Base-by-base conservation (phyloP, 2,797 vertebrate genomes). In the Eupleurogrammus muticus region DNA sequence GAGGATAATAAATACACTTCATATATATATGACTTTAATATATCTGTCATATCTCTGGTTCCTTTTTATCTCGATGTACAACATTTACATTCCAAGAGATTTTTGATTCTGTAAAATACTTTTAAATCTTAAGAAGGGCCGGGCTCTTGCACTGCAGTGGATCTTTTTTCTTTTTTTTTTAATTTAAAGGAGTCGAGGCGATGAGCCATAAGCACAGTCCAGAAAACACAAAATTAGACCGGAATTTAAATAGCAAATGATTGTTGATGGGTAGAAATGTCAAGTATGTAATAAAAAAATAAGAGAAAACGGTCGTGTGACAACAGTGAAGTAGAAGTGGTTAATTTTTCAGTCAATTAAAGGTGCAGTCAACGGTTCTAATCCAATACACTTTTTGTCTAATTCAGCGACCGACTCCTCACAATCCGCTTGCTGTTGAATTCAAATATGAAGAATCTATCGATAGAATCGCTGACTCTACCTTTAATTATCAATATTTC, bases 241-340 rank as follows among this genome's bases (percentile, higher is more conserved):
- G 51, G 47, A 80, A 74, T 80, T 70, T 75, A 36, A 38, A 23
- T 40, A 50, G 20, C 47, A 65, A 80, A 75, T 78, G 63, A 72
- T 63, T 34, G 34, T 53, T 67, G 48, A 62, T 58, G n/a, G 35
- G 54, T 79, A 65, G 47, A 65, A 73, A 73, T 69, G 60, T 81
- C 65, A 77, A 73, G 66, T 80, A 53, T 68, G 19, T 64, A 35
- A 56, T 66, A 51, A 65, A 51, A 65, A 36, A 35, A 36, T 46
- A 14, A 21, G 24, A 19, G 3, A 28, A 21, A 62, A 17, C 28
- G 59, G 60, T 72, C 11, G 42, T 36, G 16, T 54, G 17, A 50
- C 72, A 59, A n/a, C 21, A 34, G n/a, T 58, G 34, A 34, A 49
- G 19, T 35, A 19, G 34, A 10, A 40, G 17, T 63, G 20, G 9